phyloP scores from a whole-genome alignment of 1,140 invertebrate genomes.

The Cherax destructor region DNA sequence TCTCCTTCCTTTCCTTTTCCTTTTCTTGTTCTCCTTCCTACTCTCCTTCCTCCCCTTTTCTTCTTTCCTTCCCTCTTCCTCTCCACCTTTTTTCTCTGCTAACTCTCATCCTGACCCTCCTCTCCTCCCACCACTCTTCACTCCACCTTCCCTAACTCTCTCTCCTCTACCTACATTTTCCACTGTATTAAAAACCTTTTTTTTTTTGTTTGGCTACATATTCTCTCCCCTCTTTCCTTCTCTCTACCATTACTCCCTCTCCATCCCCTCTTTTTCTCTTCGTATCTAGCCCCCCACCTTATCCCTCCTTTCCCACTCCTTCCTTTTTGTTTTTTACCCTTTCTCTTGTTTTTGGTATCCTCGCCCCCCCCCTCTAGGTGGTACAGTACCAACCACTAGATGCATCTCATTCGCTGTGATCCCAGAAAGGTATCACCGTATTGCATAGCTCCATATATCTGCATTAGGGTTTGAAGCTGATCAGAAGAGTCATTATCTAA shows the following conservation, averaged over 20 bases:
- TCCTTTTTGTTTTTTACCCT: not conserved
- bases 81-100: not conserved
- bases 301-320: not conserved
- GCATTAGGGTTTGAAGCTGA: no score
- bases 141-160: not conserved
- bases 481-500: no score
- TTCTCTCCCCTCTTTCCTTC: not conserved
- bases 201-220: no score
- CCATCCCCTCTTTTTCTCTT: not conserved
- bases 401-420: no score
- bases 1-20: not conserved
- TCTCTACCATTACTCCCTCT: not conserved
- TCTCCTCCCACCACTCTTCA: not conserved
- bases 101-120: not conserved
- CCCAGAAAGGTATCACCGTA: no score
- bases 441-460: no score
- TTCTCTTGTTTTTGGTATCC: not conserved
- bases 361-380: no score
- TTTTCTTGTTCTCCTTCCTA: not conserved
- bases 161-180: not conserved
- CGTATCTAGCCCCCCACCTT: not conserved
- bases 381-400: no score
- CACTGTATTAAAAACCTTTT: no score
- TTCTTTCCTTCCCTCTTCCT: not conserved
- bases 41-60: not conserved